A percentile compares a stretch with the other conserved stretches of the same genome.
phyloP scores from a whole-genome alignment of 2,797 vertebrate genomes.

The Sebastes trivittatus region DNA sequence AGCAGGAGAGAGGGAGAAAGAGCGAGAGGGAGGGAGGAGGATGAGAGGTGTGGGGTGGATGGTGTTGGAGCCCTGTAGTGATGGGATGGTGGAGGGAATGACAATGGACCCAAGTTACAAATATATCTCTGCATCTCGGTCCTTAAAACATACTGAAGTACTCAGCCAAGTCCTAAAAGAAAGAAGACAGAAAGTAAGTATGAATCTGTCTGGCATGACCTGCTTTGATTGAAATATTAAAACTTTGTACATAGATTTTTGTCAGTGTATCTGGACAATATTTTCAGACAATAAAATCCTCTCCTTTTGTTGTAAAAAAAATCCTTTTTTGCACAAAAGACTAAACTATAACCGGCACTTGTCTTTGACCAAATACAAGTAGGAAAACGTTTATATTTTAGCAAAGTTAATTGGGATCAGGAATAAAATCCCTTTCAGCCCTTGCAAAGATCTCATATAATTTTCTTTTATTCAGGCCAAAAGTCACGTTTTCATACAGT shows the following conservation, averaged over 20 bases:
- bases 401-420: too few species aligned
- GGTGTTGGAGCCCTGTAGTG: slow-evolving; percentile 32
- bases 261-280: neutral
- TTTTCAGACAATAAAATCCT: neutral
- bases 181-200: neutral
- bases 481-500: neutral
- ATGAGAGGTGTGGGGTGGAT: slow-evolving; percentile 43
- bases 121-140: slow-evolving; percentile 3
- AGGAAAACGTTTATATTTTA: neutral
- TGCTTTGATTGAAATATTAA: neutral
- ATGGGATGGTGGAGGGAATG: slow-evolving; percentile 45
- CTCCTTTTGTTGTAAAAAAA: neutral
- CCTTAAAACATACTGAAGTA: neutral
- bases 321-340: neutral
- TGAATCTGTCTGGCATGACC: neutral
- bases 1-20: slow-evolving; percentile 43
- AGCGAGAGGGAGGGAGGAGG: slow-evolving; percentile 9
- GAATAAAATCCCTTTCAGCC: neutral
- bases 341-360: too few species aligned
- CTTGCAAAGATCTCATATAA: neutral
- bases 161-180: neutral
- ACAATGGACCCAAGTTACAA: slow-evolving; percentile 47
- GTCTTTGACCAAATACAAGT: too few species aligned
- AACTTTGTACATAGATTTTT: neutral
- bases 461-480: neutral